Evolutionary conservation across 35 echinoderm and acorn worm genomes (phyloP).

Genomic region (Heliocidaris erythrogramma): DNA sequence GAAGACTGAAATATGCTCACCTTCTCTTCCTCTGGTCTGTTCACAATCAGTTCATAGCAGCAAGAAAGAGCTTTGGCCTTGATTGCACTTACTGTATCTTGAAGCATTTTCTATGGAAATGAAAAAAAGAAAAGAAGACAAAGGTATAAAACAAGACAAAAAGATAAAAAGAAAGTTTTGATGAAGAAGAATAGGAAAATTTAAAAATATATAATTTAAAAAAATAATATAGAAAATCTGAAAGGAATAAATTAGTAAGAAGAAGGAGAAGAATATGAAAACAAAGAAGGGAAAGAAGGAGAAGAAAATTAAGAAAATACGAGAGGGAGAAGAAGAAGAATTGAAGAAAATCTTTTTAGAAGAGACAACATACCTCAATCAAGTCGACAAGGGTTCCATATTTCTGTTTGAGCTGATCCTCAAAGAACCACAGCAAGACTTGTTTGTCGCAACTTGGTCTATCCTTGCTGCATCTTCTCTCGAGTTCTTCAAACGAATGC

Average conservation of each 20-base stretch:
- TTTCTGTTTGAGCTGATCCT: constrained; percentile 84
- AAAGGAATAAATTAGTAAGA: too few species aligned
- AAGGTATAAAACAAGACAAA: not conserved
- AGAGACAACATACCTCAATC: constrained; percentile 61
- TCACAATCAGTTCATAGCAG: constrained; percentile 80
- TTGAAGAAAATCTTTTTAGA: not conserved
- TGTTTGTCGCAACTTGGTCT: constrained; percentile 51
- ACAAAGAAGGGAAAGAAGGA: not conserved
- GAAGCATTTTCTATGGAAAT: constrained; percentile 60
- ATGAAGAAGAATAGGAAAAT: too few species aligned
- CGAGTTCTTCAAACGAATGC: constrained; percentile 83
- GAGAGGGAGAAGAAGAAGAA: not conserved
- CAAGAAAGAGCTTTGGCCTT: constrained; percentile 84
- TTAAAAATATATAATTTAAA: too few species aligned
- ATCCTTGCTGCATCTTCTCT: constrained; percentile 23
- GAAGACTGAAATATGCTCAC: constrained; percentile 41
- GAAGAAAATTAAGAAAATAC: not conserved
- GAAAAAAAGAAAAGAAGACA: constrained; percentile 39
- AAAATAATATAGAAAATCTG: too few species aligned
- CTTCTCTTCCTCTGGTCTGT: constrained; percentile 96
- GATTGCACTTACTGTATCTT: constrained; percentile 82
- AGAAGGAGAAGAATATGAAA: not conserved
- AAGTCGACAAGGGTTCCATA: constrained; percentile 74
- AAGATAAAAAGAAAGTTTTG: not conserved
- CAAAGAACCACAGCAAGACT: constrained; percentile 89